Percentiles rank a stretch among this genome's conserved stretches.
Evolutionary conservation across 2,113 vertebrate species (phyloP).

Genomic region (Cyanoliseus patagonus): DNA sequence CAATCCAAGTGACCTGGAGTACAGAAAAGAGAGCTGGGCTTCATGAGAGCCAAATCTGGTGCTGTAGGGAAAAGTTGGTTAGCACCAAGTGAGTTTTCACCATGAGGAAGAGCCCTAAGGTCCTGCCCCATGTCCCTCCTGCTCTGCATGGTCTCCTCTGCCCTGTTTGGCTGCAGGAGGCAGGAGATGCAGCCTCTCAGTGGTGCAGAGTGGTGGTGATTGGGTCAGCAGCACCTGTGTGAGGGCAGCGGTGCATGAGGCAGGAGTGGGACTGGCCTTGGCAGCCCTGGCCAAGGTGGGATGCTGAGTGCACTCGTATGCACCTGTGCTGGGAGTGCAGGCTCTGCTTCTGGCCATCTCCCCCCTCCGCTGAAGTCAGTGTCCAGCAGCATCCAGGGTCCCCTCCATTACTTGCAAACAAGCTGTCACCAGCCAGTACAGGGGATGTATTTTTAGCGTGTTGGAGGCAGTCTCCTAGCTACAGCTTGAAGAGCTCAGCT

Average conservation of each 20-base stretch:
- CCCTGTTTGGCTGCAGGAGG: rapidly evolving
- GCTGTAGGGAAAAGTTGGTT: background rate
- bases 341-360: background rate
- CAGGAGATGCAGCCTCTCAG: background rate
- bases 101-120: background rate
- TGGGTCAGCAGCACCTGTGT: background rate
- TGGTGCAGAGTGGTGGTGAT: too few relatives aligned
- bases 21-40: background rate
- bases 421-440: background rate
- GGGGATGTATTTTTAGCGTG: constrained; percentile 4
- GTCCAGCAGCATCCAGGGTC: background rate
- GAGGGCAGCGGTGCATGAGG: rapidly evolving
- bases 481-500: constrained; percentile 21
- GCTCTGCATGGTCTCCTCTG: rapidly evolving
- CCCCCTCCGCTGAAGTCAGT: background rate
- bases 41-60: background rate
- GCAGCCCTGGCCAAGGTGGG: rapidly evolving
- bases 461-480: constrained; percentile 56
- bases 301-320: rapidly evolving
- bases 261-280: rapidly evolving
- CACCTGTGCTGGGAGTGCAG: rapidly evolving
- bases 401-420: background rate
- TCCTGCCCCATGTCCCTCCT: rapidly evolving
- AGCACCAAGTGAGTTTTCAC: background rate
- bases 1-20: background rate